Base-by-base conservation (phyloP, 2,113 vertebrate genomes). In the Echinops telfairi region DNA sequence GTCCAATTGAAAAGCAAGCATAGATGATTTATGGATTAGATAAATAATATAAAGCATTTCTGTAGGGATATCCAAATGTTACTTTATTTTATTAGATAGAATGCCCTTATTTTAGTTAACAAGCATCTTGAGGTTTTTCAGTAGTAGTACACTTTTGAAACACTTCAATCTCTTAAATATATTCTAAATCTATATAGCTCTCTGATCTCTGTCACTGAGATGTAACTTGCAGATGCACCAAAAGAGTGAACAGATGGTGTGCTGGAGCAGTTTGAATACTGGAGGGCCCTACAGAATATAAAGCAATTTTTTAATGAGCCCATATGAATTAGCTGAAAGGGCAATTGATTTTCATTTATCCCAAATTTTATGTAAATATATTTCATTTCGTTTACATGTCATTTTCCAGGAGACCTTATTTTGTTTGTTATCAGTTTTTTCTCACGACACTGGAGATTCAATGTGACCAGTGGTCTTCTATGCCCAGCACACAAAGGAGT, bases 281-380 rank as follows among this genome's bases (percentile, higher is more conserved):
- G 81, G 97, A 92, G 86, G 92, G 58, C 76, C 19, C 23, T 60
- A 81, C 66, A 88, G 91, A 97, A 79, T 85, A 88, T 91, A 97
- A 93, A 82, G 70, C 79, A 93, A 95, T 97, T 97, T 97, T 97
- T 97, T 97, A 96, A 97, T 95, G 91, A 97, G 86, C 90, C 78
- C 92, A 93, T 57, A 91, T 93, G 80, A 96, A 95, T 95, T 83
- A 60, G 40, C 86, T 96, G 93, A 91, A 93, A 97, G 88, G 87
- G 64, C 75, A 95, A 95, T 95, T 97, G 88, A 96, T 96, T 97
- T 97, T 95, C 71, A 92, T 92, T 93, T 92, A 92, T 96, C 90
- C 95, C 81, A 88, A 22, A 31, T 90, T 71, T 31, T 22, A 36
- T 91, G 68, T 70, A 95, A 97, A 81, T 25, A 89, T n/a, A 93